Evolutionary conservation across 2,888 invertebrate genomes (phyloP).

Genomic region (Tenthredo distinguenda): DNA sequence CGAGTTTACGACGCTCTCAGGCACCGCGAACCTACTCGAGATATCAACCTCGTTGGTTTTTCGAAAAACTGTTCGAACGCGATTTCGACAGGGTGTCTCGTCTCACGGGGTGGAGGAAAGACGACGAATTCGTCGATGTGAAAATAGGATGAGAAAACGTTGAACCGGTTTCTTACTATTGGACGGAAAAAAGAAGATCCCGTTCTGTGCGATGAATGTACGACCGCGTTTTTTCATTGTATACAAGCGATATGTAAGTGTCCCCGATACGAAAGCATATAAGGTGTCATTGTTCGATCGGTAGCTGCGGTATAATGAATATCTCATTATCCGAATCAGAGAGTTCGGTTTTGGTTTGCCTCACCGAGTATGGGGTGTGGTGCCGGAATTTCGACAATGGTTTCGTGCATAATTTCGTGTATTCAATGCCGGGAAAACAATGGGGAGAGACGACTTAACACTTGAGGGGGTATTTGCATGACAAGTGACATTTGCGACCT

Average conservation of each 20-base stretch:
- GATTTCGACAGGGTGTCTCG: not conserved
- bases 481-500: conserved; percentile 60
- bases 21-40: conserved; percentile 3
- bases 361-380: conserved; percentile 48
- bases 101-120: not conserved
- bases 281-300: conserved; percentile 21
- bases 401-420: conserved; percentile 51
- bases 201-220: not conserved
- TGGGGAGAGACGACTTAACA: conserved; percentile 48
- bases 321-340: conserved; percentile 40
- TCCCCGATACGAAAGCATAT: conserved; percentile 21
- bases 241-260: not conserved
- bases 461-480: conserved; percentile 66
- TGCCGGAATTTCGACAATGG: conserved; percentile 53
- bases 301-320: conserved; percentile 33
- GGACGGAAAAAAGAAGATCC: not conserved
- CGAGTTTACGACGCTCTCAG: conserved; percentile 64
- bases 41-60: not conserved
- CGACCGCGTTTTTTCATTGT: conserved; percentile 20
- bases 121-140: not conserved
- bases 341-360: conserved; percentile 10
- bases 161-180: not conserved
- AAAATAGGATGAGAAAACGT: not conserved
- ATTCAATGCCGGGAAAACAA: conserved; percentile 61
- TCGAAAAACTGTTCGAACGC: not conserved